Evolutionary conservation across 2,113 vertebrate genomes (phyloP).

Genomic region (Hucho hucho): DNA sequence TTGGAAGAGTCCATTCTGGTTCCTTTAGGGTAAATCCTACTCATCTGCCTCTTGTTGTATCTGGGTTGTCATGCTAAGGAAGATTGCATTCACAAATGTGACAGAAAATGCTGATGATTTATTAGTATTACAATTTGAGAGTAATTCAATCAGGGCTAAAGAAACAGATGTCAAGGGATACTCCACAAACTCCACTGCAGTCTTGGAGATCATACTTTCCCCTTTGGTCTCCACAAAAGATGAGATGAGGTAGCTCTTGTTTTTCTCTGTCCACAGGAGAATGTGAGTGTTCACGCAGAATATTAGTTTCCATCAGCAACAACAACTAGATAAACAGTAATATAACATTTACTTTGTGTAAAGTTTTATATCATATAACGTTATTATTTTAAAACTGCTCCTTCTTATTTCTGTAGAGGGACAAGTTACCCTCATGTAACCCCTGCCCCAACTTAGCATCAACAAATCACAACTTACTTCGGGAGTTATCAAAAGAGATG

Average conservation of each 20-base stretch:
- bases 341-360: background rate
- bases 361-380: too few relatives aligned
- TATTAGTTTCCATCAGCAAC: background rate
- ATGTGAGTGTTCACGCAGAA: background rate
- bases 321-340: background rate
- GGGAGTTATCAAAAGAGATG: constrained; percentile 85
- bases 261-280: constrained; percentile 78
- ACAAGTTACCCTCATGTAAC: too few relatives aligned
- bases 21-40: constrained; percentile 96
- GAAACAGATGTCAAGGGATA: constrained; percentile 74
- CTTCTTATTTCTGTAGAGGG: background rate
- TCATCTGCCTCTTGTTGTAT: constrained; percentile 98
- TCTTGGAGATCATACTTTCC: constrained; percentile 85
- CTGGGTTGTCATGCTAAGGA: constrained; percentile 74
- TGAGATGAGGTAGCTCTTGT: constrained; percentile 89
- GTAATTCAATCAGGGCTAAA: background rate
- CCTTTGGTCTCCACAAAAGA: constrained; percentile 95
- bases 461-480: constrained; percentile 57
- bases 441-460: background rate
- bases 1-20: constrained; percentile 89
- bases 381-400: background rate
- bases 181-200: constrained; percentile 89
- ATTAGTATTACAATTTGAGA: background rate
- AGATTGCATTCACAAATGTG: background rate
- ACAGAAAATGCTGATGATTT: background rate